Evolutionary conservation across 2,113 vertebrate species (phyloP).

Genomic region (Scartelaos histophorus): DNA sequence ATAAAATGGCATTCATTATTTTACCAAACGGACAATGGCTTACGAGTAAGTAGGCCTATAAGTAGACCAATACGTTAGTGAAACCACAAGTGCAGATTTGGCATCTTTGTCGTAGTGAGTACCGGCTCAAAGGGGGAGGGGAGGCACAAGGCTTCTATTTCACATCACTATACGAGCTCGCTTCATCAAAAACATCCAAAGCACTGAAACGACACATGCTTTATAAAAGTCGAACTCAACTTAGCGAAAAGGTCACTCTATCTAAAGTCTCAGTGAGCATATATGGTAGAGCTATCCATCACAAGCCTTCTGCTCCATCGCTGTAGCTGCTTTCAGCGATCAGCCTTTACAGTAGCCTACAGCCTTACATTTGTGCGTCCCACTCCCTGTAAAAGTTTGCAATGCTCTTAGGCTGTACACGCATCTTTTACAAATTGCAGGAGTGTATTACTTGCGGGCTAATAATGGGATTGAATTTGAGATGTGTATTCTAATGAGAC

Average conservation of each 20-base stretch:
- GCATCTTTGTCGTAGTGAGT: slow-evolving; percentile 68
- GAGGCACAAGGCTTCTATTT: slow-evolving; percentile 53
- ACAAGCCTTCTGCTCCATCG: neutral
- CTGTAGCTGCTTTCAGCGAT: neutral
- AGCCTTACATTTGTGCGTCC: slow-evolving; percentile 31
- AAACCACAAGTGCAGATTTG: slow-evolving; percentile 15
- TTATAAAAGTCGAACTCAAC: neutral
- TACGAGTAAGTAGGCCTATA: neutral
- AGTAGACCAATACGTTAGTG: neutral
- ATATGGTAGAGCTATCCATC: neutral
- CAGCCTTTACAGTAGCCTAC: slow-evolving; percentile 11
- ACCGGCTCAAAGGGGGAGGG: slow-evolving; percentile 75
- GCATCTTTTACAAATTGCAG: slow-evolving; percentile 15
- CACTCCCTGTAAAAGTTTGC: slow-evolving; percentile 70
- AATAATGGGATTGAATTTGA: neutral
- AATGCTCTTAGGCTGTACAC: slow-evolving; percentile 35
- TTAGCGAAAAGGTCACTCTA: neutral
- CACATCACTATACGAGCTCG: slow-evolving; percentile 33
- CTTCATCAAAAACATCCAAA: neutral
- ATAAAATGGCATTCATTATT: neutral
- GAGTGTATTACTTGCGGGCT: neutral
- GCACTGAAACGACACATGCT: neutral
- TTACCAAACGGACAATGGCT: neutral
- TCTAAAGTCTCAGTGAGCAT: neutral
- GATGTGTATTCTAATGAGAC: neutral